phyloP scores from a whole-genome alignment of 1,140 invertebrate species.

The Tetramorium simillimum region DNA sequence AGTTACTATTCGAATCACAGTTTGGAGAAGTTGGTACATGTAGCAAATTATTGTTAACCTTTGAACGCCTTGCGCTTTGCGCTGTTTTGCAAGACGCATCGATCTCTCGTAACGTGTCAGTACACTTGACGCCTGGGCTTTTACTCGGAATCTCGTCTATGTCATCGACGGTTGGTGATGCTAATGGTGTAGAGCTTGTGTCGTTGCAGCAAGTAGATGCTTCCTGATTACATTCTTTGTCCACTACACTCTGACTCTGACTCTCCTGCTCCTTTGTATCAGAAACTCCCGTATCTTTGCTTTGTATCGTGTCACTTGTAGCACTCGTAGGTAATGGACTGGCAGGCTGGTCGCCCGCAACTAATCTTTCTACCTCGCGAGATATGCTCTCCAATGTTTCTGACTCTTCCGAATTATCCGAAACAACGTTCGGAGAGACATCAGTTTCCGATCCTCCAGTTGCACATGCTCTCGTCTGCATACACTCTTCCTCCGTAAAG shows the following conservation, averaged over 20 bases:
- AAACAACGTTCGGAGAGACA: neutral
- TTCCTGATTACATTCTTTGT: neutral
- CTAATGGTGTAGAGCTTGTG: neutral
- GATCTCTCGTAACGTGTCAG: neutral
- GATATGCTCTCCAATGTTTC: slow-evolving; percentile 82
- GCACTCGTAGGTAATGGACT: neutral
- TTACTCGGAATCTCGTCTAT: neutral
- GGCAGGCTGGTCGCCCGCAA: slow-evolving; percentile 54
- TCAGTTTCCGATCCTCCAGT: neutral
- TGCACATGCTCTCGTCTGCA: neutral
- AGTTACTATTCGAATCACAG: slow-evolving; percentile 48
- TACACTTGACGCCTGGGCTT: neutral
- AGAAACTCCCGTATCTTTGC: neutral
- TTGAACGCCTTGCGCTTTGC: slow-evolving; percentile 9
- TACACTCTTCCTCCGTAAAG: neutral
- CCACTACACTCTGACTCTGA: too few species aligned
- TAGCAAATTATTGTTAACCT: slow-evolving; percentile 16
- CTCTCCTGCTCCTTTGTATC: neutral
- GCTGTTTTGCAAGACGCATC: neutral
- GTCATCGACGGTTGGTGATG: neutral
- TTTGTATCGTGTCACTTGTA: neutral
- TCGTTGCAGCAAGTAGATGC: neutral
- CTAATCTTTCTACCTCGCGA: slow-evolving; percentile 78
- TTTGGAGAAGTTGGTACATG: neutral
- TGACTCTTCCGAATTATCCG: slow-evolving; percentile 61